These are phyloP conservation scores for Polydrusus tereticollis DNA, from an alignment of 2,888 invertebrate genomes.

Conservation along the genomic window DNA sequence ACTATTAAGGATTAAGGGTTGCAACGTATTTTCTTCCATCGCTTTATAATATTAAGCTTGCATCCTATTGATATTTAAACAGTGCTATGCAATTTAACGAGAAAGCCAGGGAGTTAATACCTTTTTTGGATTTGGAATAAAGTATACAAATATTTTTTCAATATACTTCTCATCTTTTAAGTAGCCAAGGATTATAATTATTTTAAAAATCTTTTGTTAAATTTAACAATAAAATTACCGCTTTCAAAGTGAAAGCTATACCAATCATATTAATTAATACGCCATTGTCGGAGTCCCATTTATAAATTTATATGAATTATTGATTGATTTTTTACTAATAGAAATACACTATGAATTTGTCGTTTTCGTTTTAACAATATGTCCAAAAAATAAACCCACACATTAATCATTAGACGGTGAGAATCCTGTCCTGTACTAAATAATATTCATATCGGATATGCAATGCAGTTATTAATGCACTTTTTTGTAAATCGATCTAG, in stretches of 20 bases:
- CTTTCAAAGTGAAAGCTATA: slow-evolving; percentile 23
- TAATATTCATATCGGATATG: not conserved
- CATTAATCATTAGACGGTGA: not conserved
- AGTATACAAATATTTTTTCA: no score
- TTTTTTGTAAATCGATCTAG: no score
- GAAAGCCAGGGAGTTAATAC: no score
- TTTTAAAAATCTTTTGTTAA: slow-evolving; percentile 32
- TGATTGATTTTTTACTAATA: not conserved
- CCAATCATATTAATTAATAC: no score
- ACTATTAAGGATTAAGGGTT: not conserved
- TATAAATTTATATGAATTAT: no score
- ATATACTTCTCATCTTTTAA: not conserved
- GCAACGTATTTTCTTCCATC: not conserved
- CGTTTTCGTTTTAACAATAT: not conserved
- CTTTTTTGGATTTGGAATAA: no score
- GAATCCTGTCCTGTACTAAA: not conserved
- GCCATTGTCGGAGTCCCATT: no score
- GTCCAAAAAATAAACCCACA: not conserved
- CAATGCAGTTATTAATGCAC: not conserved
- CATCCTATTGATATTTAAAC: no score
- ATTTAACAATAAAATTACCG: slow-evolving; percentile 25
- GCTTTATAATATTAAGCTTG: no score
- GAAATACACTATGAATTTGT: not conserved
- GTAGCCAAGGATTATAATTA: not conserved
- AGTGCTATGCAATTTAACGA: no score